Percentiles rank a stretch among this genome's conserved stretches.
Conservation (phyloP, 2,888 invertebrate species). For the Melanostoma mellinum region DNA sequence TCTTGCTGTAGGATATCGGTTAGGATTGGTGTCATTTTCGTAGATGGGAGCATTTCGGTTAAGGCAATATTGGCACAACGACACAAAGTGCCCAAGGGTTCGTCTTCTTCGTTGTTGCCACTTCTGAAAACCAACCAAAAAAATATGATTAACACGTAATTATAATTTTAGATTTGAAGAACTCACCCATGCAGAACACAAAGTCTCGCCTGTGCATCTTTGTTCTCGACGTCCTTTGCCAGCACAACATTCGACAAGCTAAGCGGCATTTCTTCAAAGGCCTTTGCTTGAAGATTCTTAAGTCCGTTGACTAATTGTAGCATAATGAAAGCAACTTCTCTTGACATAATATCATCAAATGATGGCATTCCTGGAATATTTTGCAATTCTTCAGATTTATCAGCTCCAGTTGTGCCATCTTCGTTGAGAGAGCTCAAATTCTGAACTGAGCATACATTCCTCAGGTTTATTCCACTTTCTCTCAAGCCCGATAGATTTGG, state of each 20-base stretch:
- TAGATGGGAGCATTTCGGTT: slow-evolving; percentile 86
- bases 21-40: slow-evolving; percentile 87
- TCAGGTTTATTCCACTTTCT: slow-evolving; percentile 77
- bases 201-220: slow-evolving; percentile 86
- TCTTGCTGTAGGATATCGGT: slow-evolving; percentile 86
- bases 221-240: slow-evolving; percentile 85
- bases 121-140: slow-evolving; percentile 81
- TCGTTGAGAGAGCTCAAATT: slow-evolving; percentile 81
- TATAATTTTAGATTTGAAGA: not conserved
- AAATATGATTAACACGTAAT: not conserved
- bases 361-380: slow-evolving; percentile 78
- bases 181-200: slow-evolving; percentile 90
- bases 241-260: slow-evolving; percentile 89
- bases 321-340: slow-evolving; percentile 90
- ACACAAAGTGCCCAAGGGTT: slow-evolving; percentile 88
- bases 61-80: slow-evolving; percentile 89
- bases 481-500: slow-evolving; percentile 80
- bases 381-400: slow-evolving; percentile 47
- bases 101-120: slow-evolving; percentile 87
- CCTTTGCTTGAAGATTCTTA: slow-evolving; percentile 91
- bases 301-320: slow-evolving; percentile 91
- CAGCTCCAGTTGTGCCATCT: slow-evolving; percentile 73
- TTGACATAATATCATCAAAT: slow-evolving; percentile 83
- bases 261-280: slow-evolving; percentile 90
- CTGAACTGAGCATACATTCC: slow-evolving; percentile 83